Evolutionary conservation across 2,113 vertebrate genomes (phyloP).

Genomic region (Eulemur rufifrons): DNA sequence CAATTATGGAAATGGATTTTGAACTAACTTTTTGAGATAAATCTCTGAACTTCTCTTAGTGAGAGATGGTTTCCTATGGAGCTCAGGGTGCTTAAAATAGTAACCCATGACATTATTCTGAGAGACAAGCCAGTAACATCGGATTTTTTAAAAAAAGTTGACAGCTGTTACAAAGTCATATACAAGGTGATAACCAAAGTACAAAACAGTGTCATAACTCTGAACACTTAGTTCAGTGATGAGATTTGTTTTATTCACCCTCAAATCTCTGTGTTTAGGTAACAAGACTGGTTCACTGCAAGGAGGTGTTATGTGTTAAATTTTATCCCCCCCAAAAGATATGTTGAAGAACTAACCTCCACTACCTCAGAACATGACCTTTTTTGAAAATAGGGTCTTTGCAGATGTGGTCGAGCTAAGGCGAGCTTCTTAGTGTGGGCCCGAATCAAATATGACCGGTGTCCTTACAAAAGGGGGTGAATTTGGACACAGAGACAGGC

Average conservation of each 20-base stretch:
- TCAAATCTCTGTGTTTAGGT: background rate
- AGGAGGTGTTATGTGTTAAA: background rate
- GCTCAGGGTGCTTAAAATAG: background rate
- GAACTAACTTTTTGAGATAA: slow-evolving; percentile 31
- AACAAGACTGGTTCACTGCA: background rate
- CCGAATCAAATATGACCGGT: background rate
- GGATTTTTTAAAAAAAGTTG: background rate
- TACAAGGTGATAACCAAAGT: background rate
- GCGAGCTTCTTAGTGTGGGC: background rate
- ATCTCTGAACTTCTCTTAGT: background rate
- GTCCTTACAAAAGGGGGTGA: background rate
- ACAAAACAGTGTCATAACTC: background rate
- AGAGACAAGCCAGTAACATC: background rate
- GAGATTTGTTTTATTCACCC: background rate
- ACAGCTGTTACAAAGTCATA: background rate
- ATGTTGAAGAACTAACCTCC: background rate
- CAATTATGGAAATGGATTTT: background rate
- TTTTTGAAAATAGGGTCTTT: background rate
- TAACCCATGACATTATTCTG: background rate
- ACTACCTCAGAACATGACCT: background rate
- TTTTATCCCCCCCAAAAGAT: background rate
- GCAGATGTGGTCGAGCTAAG: background rate
- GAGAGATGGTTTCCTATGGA: background rate
- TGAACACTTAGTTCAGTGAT: background rate
- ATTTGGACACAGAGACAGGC: background rate